phyloP scores from a whole-genome alignment of 2,888 invertebrate species.

The Lithophane semibrunnea region DNA sequence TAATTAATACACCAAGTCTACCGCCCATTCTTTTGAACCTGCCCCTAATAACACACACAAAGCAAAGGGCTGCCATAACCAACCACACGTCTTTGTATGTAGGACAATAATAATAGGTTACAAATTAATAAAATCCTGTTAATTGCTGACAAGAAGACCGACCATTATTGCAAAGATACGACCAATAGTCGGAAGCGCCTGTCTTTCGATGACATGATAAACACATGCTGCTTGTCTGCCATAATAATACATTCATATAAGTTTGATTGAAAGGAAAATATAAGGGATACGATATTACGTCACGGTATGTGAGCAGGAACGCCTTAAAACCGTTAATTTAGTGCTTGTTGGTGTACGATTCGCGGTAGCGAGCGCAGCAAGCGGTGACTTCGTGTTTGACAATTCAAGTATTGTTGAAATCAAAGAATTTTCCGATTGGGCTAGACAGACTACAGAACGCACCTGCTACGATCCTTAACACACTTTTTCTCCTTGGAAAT shows the following conservation, averaged over 20 bases:
- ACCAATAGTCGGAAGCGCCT: slow-evolving; percentile 40
- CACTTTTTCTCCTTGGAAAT: too few species aligned
- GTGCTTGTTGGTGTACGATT: not conserved
- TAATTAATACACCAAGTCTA: not conserved
- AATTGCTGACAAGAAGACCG: slow-evolving; percentile 17
- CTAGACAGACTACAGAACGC: too few species aligned
- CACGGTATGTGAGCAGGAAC: slow-evolving; percentile 18
- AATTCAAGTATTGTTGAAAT: not conserved
- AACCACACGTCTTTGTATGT: slow-evolving; percentile 17
- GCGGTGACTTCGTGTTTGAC: not conserved
- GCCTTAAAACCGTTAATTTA: slow-evolving; percentile 35
- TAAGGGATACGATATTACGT: slow-evolving; percentile 36
- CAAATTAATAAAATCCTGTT: slow-evolving; percentile 20
- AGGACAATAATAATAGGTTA: not conserved
- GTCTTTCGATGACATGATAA: slow-evolving; percentile 42
- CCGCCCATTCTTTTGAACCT: slow-evolving; percentile 6
- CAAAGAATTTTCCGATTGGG: too few species aligned
- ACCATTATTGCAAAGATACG: slow-evolving; percentile 14
- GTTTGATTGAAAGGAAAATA: slow-evolving; percentile 51
- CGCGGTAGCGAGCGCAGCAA: not conserved
- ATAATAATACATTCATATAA: slow-evolving; percentile 46
- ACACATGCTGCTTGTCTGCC: not conserved
- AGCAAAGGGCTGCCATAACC: not conserved
- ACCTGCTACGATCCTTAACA: too few species aligned
- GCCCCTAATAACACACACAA: slow-evolving; percentile 6